A percentile compares a stretch with the other conserved stretches of the same genome.
These are phyloP conservation scores for Microcebus tavaratra DNA, from an alignment of 2,113 vertebrate genomes.

Conservation along the genomic window DNA sequence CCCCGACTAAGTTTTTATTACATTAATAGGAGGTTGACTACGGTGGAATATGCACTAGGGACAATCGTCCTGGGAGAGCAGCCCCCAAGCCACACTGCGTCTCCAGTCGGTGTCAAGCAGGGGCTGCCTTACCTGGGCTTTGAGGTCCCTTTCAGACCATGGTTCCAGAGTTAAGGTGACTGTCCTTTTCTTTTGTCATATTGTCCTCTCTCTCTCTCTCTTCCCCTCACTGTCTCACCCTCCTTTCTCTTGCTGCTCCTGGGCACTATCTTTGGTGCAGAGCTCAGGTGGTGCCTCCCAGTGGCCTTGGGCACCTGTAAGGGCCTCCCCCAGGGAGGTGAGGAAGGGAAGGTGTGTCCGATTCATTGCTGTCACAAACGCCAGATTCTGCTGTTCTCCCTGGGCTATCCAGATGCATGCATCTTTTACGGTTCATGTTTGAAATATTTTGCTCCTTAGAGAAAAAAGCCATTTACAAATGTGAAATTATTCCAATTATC, in stretches of 20 bases:
- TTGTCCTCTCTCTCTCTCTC: neutral
- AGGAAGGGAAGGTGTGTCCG: neutral
- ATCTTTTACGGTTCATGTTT: neutral
- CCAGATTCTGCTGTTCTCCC: neutral
- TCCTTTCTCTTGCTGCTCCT: neutral
- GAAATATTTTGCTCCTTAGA: neutral
- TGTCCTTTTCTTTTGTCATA: neutral
- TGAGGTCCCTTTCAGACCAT: neutral
- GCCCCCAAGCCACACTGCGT: neutral
- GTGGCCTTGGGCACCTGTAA: neutral
- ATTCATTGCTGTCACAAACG: neutral
- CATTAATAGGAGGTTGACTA: neutral
- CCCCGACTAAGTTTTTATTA: neutral
- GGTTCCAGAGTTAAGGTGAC: neutral
- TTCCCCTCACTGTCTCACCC: accelerated
- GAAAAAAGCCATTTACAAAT: conserved; percentile 21
- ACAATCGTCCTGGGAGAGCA: neutral
- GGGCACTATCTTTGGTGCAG: neutral
- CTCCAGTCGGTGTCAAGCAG: neutral
- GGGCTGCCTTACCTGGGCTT: neutral
- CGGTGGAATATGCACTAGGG: neutral
- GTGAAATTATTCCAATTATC: conserved; percentile 65
- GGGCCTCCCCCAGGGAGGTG: neutral
- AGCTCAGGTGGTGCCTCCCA: neutral
- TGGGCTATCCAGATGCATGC: neutral